A percentile compares a stretch with the other conserved stretches of the same genome.
Evolutionary conservation across 1,140 invertebrate genomes (phyloP).

Genomic region (Leptestheria dahalacensis): DNA sequence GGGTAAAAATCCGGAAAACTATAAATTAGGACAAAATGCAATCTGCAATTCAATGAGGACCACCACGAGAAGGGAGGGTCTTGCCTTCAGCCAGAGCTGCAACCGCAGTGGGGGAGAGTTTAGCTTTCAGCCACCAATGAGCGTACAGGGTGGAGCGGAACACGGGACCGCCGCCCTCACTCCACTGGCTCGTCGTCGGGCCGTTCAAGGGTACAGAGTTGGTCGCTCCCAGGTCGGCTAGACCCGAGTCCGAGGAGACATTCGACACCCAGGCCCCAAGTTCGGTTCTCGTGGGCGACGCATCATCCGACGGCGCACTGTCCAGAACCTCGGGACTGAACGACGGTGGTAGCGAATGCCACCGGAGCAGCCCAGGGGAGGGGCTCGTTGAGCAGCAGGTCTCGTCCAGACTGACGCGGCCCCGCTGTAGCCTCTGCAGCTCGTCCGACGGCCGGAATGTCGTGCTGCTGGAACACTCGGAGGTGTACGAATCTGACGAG

Average conservation of each 20-base stretch:
- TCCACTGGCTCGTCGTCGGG: neutral
- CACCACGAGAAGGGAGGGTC: neutral
- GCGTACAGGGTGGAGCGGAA: conserved; percentile 70
- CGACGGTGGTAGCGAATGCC: conserved; percentile 3
- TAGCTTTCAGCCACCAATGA: conserved; percentile 81
- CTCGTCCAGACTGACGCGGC: neutral
- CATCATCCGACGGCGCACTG: neutral
- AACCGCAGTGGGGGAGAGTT: conserved; percentile 41
- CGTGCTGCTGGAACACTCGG: neutral
- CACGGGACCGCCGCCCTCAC: conserved; percentile 21
- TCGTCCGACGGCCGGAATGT: neutral
- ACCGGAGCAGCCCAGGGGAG: conserved; percentile 1
- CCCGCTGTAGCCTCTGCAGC: neutral
- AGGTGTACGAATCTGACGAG: neutral
- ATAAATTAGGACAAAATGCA: neutral
- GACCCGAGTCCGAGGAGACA: conserved; percentile 59
- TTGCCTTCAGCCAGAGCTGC: neutral
- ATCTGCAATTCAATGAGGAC: neutral
- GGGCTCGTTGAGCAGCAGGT: neutral
- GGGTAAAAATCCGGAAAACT: too few relatives aligned
- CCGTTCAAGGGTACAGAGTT: neutral
- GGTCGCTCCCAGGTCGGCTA: conserved; percentile 45
- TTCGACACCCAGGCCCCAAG: conserved; percentile 7
- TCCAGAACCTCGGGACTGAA: neutral
- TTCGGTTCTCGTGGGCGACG: neutral